phyloP scores from a whole-genome alignment of 2,888 invertebrate species.

The Cacoxenus indagator region DNA sequence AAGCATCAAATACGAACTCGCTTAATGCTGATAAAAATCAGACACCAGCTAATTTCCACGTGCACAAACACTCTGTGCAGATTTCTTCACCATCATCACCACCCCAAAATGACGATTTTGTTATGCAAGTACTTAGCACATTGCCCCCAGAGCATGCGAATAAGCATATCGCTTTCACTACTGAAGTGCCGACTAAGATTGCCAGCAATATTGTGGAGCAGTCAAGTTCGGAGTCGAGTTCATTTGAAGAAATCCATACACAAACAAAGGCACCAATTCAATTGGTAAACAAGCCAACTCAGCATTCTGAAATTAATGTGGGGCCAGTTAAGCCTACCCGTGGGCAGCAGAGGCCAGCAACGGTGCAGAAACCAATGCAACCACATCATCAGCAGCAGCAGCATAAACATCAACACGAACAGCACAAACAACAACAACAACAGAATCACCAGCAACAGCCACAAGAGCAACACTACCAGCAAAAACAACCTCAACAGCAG shows the following conservation, averaged over 20 bases:
- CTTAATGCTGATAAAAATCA: constrained; percentile 27
- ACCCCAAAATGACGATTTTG: constrained; percentile 63
- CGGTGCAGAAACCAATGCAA: constrained; percentile 1
- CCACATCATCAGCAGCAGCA: background rate
- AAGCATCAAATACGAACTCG: constrained; percentile 34
- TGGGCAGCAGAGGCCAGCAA: constrained; percentile 3
- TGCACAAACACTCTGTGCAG: constrained; percentile 63
- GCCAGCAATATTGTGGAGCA: constrained; percentile 50
- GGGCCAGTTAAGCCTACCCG: background rate
- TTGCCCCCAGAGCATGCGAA: constrained; percentile 48
- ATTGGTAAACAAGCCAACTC: constrained; percentile 27
- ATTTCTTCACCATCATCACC: constrained; percentile 64
- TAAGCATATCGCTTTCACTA: constrained; percentile 54
- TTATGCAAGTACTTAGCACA: constrained; percentile 64
- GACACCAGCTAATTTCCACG: constrained; percentile 47
- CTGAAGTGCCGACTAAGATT: constrained; percentile 67
- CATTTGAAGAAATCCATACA: constrained; percentile 56
- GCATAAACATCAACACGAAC: background rate
- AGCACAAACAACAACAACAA: background rate
- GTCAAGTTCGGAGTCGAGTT: constrained; percentile 62
- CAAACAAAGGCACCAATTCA: constrained; percentile 37
- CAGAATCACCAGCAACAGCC: background rate
- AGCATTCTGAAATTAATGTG: constrained; percentile 9
- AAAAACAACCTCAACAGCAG: background rate
- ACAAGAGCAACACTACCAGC: background rate